Conservation (phyloP, 2,113 vertebrate genomes). For the Syngnathus scovelli region DNA sequence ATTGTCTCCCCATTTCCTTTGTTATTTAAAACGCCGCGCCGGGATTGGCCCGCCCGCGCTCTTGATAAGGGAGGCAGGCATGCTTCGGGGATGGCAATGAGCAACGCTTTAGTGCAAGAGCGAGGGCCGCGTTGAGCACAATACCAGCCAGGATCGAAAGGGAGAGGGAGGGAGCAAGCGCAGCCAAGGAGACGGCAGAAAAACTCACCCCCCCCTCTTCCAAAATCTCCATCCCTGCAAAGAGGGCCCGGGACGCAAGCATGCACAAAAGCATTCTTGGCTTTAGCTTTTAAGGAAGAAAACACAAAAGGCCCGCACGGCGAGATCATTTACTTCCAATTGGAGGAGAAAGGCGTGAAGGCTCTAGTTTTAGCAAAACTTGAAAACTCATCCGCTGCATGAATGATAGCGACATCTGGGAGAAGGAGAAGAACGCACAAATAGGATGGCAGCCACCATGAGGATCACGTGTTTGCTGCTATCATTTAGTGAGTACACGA, state of each 20-base stretch:
- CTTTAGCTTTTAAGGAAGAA: conserved; percentile 48
- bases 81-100: conserved; percentile 7
- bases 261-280: conserved; percentile 69
- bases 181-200: conserved; percentile 67
- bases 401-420: conserved; percentile 18
- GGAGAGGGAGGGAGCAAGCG: conserved; percentile 22
- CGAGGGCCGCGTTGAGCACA: conserved; percentile 20
- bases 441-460: conserved; percentile 41
- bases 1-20: conserved; percentile 52
- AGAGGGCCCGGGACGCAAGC: conserved; percentile 22
- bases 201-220: conserved; percentile 34
- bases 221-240: conserved; percentile 46
- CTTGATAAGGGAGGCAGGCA: conserved; percentile 52
- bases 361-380: not conserved
- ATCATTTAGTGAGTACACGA: conserved; percentile 54
- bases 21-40: conserved; percentile 43
- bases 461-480: conserved; percentile 49
- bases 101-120: conserved; percentile 24
- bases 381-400: conserved; percentile 7
- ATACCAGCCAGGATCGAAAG: conserved; percentile 28
- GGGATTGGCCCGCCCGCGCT: conserved; percentile 36
- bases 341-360: conserved; percentile 48
- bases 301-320: conserved; percentile 26
- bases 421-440: conserved; percentile 8
- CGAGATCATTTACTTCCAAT: conserved; percentile 42